Base-by-base conservation (phyloP, 2,113 vertebrate genomes). In the Columbina picui region DNA sequence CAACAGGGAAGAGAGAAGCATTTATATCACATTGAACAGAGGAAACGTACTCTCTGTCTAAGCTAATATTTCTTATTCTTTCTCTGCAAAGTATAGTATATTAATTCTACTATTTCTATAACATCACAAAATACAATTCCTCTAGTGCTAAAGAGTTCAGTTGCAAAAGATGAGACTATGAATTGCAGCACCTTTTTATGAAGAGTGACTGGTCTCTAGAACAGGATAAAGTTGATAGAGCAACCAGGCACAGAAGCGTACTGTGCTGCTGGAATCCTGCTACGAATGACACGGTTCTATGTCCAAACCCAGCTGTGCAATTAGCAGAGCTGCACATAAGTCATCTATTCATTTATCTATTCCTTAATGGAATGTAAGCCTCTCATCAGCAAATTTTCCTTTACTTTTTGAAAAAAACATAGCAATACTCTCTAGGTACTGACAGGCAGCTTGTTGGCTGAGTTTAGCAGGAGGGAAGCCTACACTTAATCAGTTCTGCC, bases 401-500 rank as follows among this genome's bases (percentile, higher is more conserved):
- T 90, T 71, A 70, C 7, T 70, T 59, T 36, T 43, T 3, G 7
- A 39, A 69, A 19, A 45, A 60, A 53, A 30, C 47, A 49, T 32
- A 34, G 34, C 27, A 93, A 90, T 65, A 49, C 25, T 57, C n/a
- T 2, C 3, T 41, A 8, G 26, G 5, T 75, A 52, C 61, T 92
- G 15, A 80, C 56, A 69, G 26, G 52, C 83, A 96, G 43, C 49
- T 96, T 92, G 56, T 69, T 97, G 95, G n/a, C 61, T 95, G 65
- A 90, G 69, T 92, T 97, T 63, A 75, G 47, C 74, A 85, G 50
- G 50, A 95, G 34, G 41, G 78, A 94, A 93, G 52, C 59, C 84
- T 94, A 84, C 52, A 73, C 84, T 96, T 97, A 96, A 96, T 97
- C 95, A 94, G 92, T 87, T 96, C 84, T 97, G 70, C 67, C 75